These are phyloP conservation scores for Cryptoprocta ferox DNA, from an alignment of 2,797 vertebrate genomes.

Conservation along the genomic window DNA sequence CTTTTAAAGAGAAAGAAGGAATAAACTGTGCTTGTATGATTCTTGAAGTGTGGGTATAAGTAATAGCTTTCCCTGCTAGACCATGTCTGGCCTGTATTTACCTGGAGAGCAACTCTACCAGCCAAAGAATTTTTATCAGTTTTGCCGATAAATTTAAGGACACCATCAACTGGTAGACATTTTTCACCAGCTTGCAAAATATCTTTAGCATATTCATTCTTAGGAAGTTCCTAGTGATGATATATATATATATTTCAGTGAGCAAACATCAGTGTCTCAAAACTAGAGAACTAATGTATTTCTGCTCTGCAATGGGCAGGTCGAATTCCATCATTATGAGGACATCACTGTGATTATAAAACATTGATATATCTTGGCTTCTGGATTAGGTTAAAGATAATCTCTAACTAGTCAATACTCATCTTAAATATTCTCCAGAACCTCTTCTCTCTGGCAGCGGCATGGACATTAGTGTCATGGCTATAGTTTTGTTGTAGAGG, in stretches of 20 bases:
- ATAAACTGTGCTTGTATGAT: conserved; percentile 68
- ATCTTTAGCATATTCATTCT: conserved; percentile 4
- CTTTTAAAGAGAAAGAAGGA: conserved; percentile 6
- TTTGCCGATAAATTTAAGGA: conserved; percentile 53
- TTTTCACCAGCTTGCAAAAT: conserved; percentile 45
- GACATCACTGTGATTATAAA: conserved; percentile 10
- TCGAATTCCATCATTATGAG: background rate
- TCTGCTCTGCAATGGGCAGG: background rate
- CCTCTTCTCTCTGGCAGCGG: background rate
- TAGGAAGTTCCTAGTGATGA: conserved; percentile 28
- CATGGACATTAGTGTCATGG: background rate
- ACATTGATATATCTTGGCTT: background rate
- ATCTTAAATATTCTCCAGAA: conserved; percentile 25
- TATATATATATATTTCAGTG: background rate
- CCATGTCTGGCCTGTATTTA: conserved; percentile 76
- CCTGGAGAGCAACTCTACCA: conserved; percentile 76
- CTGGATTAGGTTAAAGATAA: conserved; percentile 36
- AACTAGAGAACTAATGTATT: background rate
- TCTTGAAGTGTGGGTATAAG: conserved; percentile 67
- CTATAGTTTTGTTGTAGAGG: background rate
- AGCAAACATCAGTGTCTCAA: conserved; percentile 12
- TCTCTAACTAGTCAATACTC: background rate
- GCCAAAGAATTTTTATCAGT: conserved; percentile 76
- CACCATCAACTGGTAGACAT: background rate
- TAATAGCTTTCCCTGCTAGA: conserved; percentile 76